Base-by-base conservation (phyloP, 2,797 vertebrate genomes). In the Clarias fuscus region DNA sequence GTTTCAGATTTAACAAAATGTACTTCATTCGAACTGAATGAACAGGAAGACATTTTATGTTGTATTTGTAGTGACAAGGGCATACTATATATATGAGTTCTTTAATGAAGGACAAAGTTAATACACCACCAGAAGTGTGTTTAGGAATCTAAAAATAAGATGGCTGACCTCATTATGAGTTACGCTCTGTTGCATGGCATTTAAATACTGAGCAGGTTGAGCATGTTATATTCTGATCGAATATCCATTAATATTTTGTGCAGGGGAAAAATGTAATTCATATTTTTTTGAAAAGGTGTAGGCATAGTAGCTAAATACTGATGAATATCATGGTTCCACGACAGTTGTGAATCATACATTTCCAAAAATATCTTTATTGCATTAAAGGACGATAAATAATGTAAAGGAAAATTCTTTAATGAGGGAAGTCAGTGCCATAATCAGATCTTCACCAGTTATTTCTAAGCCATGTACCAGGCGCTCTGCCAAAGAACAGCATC, bases 81-180 rank as follows among this genome's bases (percentile, higher is more conserved):
- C 27, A 61, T 59, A 48, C 48, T 48, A 10, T 48, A 68, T 83
- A 90, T 83, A 90, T 82, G 87, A 87, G 85, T 90, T 89, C 92
- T 91, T 93, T 91, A 91, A 92, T 91, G 91, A 92, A 92, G 92
- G 92, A 94, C 91, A 94, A 94, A 94, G 92, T 93, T 91, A 94
- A 94, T 94, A 94, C 91, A 85, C 89, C 71, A 89, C 91, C 81
- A 27, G 89, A 87, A 93, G 2, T 20, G 71, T 93, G 92, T 90
- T 91, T 90, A 91, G 84, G 91, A 88, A 53, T 27, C 64, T 94
- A 93, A 92, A 95, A 94, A 95, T 95, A 95, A 92, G 91, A 89
- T 56, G 59, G 24, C 89, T 90, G 91, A 91, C 91, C 90, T 92
- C 84, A 91, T 93, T 93, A 92, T 89, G 86, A 89, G 91, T 89